Base-by-base conservation (phyloP, 2,888 invertebrate species). In the Linnaemya tessellans region DNA sequence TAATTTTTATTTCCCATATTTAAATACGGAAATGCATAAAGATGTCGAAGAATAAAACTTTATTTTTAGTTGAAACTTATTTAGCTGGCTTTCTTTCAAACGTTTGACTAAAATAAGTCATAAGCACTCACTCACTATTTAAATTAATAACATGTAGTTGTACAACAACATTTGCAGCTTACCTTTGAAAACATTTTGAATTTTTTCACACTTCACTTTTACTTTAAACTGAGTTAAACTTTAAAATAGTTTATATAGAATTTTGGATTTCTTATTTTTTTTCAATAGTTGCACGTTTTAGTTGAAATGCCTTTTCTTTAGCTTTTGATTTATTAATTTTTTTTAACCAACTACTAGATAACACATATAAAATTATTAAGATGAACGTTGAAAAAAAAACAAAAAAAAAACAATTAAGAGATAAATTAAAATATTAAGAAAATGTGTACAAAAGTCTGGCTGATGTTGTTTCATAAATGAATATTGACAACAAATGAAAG, bases 401-500 rank as follows among this genome's bases (percentile, higher is more conserved):
- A 30, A 5, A 30, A 30, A 30, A 30, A 41, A 41, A 41, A 41
- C 11, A 41, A 41, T 41, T 13, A 41, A 41, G 41, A 41, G 11
- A 41, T 22, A 64, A 51, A 8, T 46, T 2, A 43, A 67, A 62
- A 54, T 20, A 54, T 65, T 54, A 35, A 70, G 41, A 4, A 51
- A 51, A 41, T 64, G 18, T 58, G 9, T 68, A 5, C 1, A 30
- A 62, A 51, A 60, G 9, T 68, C 25, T 68, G 60, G 30, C 15
- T 67, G 54, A 67, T 77, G 74, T 80, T 87, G 87, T 87, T 88
- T 87, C 86, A 79, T 87, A 86, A 88, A 88, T 87, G 79, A 87
- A 87, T 87, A 87, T 87, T 88, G 79, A 89, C 87, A 88, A 68
- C 87, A 90, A 91, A 90, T 91, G 91, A 89, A 89, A 88, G 89